Base-by-base conservation (phyloP, 2,888 invertebrate species). In the Aelia acuminata region DNA sequence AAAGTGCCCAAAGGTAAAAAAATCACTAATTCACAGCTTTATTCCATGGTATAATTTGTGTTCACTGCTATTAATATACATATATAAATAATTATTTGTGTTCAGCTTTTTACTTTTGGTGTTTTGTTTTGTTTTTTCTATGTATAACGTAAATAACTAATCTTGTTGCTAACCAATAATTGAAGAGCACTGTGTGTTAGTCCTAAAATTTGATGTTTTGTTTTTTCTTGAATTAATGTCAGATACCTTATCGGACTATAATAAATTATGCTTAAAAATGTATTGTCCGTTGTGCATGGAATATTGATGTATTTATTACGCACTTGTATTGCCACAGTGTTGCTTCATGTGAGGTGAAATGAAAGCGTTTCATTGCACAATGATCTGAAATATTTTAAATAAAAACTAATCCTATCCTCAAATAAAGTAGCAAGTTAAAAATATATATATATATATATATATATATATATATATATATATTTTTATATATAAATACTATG, bases 1-100 rank as follows among this genome's bases (percentile, higher is more conserved):
- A 86, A 86, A 86, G 86, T 86, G 86, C 86, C 86, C 86, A 63
- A 63, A 86, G 86, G 86, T 86, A 86, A n/a, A n/a, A n/a, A n/a
- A 86, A 86, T 26, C 86, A 86, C 63, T 22, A 80, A 43, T 43
- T 86, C 86, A 86, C 86, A 86, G 86, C 63, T 86, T 86, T 50
- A 63, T 85, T 53, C 85, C 49, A 85, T 85, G 85, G 50, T 50
- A 85, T 85, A 49, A 35, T 53, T 85, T 85, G 85, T 85, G 35
- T 53, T 85, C 85, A 53, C 53, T 85, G 85, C 85, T 85, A 43
- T 57, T 39, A 35, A 57, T 22, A 80, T 80, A 80, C 39, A 80
- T 80, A 80, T 43, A 63, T 63, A 84, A 48, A 39, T 43, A 10
- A n/a, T 31, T 85, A 18, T 85, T 31, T 49, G 39, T 50, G 53